phyloP scores from a whole-genome alignment of 2,888 invertebrate species.

The Sinelater perroti region DNA sequence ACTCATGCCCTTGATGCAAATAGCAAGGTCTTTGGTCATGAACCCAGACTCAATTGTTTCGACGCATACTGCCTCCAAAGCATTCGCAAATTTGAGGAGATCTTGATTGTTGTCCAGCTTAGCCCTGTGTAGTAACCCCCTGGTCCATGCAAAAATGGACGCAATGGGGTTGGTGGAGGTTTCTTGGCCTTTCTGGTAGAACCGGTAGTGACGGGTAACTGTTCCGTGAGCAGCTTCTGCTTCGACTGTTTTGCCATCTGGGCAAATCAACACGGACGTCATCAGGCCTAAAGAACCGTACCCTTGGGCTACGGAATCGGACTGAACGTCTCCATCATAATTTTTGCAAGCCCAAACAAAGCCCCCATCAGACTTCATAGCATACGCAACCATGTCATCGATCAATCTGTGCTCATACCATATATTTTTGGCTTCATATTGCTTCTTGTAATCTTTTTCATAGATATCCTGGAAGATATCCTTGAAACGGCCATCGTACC shows the following conservation, averaged over 20 bases:
- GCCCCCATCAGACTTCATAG: slow-evolving; percentile 97
- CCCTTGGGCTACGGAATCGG: slow-evolving; percentile 97
- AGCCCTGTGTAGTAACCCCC: slow-evolving; percentile 92
- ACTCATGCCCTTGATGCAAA: slow-evolving; percentile 94
- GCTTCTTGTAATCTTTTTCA: slow-evolving; percentile 82
- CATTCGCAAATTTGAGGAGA: slow-evolving; percentile 82
- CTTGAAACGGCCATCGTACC: slow-evolving; percentile 94
- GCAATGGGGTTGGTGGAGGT: slow-evolving; percentile 99
- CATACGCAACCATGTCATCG: slow-evolving; percentile 99
- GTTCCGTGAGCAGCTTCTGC: slow-evolving; percentile 99
- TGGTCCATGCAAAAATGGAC: slow-evolving; percentile 98
- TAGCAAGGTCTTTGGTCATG: slow-evolving; percentile 99
- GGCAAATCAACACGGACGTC: slow-evolving; percentile 97
- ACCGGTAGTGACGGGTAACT: slow-evolving; percentile 89
- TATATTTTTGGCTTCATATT: slow-evolving; percentile 85
- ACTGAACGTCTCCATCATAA: slow-evolving; percentile 99
- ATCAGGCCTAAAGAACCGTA: slow-evolving; percentile 96
- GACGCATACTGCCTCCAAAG: slow-evolving; percentile 89
- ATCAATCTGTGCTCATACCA: slow-evolving; percentile 99
- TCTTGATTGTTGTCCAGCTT: slow-evolving; percentile 86
- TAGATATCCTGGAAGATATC: slow-evolving; percentile 97
- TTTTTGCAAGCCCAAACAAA: slow-evolving; percentile 99
- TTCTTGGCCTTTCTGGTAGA: slow-evolving; percentile 93
- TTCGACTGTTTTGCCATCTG: slow-evolving; percentile 98
- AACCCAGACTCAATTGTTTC: slow-evolving; percentile 93